Evolutionary conservation across 2,113 vertebrate genomes (phyloP).

Genomic region (Lipophrys pholis): DNA sequence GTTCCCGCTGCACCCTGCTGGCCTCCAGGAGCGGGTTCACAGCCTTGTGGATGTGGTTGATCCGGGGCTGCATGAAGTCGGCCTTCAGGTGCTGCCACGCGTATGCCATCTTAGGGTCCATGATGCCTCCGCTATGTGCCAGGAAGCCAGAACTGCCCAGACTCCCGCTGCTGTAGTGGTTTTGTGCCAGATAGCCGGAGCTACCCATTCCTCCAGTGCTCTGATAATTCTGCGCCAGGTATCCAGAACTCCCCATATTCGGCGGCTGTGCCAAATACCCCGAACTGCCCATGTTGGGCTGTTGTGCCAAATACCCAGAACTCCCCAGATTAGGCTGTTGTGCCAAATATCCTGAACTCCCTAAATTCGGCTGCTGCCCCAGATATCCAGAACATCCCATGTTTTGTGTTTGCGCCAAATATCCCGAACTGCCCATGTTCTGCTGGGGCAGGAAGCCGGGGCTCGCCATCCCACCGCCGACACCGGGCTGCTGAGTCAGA

Average conservation of each 20-base stretch:
- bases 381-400: slow-evolving; percentile 64
- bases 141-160: slow-evolving; percentile 75
- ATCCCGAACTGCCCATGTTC: slow-evolving; percentile 72
- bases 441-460: slow-evolving; percentile 62
- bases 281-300: slow-evolving; percentile 64
- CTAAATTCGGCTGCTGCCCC: slow-evolving; percentile 65
- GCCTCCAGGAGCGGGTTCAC: slow-evolving; percentile 77
- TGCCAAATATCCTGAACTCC: slow-evolving; percentile 70
- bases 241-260: slow-evolving; percentile 73
- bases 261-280: slow-evolving; percentile 70
- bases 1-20: slow-evolving; percentile 75
- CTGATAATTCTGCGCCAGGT: slow-evolving; percentile 76
- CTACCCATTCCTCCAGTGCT: slow-evolving; percentile 72
- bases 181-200: slow-evolving; percentile 79
- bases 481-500: slow-evolving; percentile 69
- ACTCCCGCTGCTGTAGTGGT: slow-evolving; percentile 79
- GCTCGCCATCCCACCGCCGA: slow-evolving; percentile 54
- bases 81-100: slow-evolving; percentile 91
- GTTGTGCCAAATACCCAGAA: slow-evolving; percentile 70
- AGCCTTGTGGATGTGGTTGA: slow-evolving; percentile 88
- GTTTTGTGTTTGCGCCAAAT: slow-evolving; percentile 62
- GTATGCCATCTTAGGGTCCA: slow-evolving; percentile 87
- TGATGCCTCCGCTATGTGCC: slow-evolving; percentile 76
- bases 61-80: slow-evolving; percentile 89
- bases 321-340: slow-evolving; percentile 70